These are phyloP conservation scores for Tachyglossus aculeatus DNA, from an alignment of 2,797 vertebrate species.

Conservation along the genomic window DNA sequence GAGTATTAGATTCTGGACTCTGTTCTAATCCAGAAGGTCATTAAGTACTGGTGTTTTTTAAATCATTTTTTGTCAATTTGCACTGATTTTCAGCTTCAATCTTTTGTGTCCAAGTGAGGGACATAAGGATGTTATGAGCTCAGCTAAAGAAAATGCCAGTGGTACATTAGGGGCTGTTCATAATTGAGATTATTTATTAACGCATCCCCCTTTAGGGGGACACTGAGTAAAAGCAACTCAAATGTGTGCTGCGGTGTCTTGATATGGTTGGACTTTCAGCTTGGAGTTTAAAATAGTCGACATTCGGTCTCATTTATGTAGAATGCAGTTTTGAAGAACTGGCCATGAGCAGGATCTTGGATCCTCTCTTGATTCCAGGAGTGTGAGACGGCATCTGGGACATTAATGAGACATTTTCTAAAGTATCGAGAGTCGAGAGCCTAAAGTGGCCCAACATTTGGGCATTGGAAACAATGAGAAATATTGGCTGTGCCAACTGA, in stretches of 20 bases:
- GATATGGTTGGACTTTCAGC: conserved; percentile 22
- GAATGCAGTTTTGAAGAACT: conserved; percentile 14
- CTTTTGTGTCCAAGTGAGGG: not conserved
- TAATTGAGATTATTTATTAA: conserved; percentile 15
- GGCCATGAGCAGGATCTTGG: conserved; percentile 25
- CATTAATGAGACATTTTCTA: not conserved
- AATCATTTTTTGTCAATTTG: no score
- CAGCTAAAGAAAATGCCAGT: conserved; percentile 32
- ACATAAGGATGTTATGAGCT: not conserved
- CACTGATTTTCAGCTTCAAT: not conserved
- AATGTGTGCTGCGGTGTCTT: conserved; percentile 16
- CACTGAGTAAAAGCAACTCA: not conserved
- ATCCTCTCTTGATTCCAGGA: not conserved
- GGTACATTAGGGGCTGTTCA: conserved; percentile 16
- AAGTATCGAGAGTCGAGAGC: not conserved
- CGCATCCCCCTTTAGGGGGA: not conserved
- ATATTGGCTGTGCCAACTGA: conserved; percentile 46
- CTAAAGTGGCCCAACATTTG: not conserved
- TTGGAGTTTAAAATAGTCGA: conserved; percentile 15
- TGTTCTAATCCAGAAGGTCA: no score
- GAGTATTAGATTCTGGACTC: no score
- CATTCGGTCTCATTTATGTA: conserved; percentile 5
- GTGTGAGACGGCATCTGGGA: not conserved
- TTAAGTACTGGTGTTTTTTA: no score
- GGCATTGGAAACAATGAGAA: conserved; percentile 4